Evolutionary conservation across 2,113 vertebrate species (phyloP).

Genomic region (Sphyrna mokarran): DNA sequence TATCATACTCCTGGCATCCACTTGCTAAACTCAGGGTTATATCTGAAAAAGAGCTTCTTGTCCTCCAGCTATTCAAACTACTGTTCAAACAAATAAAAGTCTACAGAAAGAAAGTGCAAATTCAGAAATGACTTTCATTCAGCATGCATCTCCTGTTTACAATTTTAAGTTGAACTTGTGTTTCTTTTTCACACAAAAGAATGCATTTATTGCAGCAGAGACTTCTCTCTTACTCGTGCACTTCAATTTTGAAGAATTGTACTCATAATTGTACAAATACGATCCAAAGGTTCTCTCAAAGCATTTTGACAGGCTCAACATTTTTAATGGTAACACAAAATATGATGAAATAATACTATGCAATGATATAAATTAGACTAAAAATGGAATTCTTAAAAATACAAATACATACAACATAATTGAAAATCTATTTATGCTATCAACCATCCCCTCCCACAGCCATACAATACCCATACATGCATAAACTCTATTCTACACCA

Average conservation of each 20-base stretch:
- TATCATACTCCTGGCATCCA: not conserved
- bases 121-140: not conserved
- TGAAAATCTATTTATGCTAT: not conserved
- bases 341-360: not conserved
- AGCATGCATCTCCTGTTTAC: not conserved
- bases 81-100: constrained; percentile 16
- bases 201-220: not conserved
- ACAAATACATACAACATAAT: not conserved
- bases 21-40: not conserved
- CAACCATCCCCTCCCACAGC: not conserved
- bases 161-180: not conserved
- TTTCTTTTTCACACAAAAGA: constrained; percentile 25
- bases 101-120: not conserved
- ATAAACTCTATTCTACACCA: not conserved
- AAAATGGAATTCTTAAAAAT: not conserved
- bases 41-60: constrained; percentile 17
- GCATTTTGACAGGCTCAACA: not conserved
- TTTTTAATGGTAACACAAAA: not conserved
- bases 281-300: not conserved
- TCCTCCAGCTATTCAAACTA: not conserved
- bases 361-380: not conserved
- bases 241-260: not conserved
- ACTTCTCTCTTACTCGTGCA: not conserved
- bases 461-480: not conserved
- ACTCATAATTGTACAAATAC: not conserved